Evolutionary conservation across 1,140 invertebrate species (phyloP).

Genomic region (Drosophila quadrilineata): DNA sequence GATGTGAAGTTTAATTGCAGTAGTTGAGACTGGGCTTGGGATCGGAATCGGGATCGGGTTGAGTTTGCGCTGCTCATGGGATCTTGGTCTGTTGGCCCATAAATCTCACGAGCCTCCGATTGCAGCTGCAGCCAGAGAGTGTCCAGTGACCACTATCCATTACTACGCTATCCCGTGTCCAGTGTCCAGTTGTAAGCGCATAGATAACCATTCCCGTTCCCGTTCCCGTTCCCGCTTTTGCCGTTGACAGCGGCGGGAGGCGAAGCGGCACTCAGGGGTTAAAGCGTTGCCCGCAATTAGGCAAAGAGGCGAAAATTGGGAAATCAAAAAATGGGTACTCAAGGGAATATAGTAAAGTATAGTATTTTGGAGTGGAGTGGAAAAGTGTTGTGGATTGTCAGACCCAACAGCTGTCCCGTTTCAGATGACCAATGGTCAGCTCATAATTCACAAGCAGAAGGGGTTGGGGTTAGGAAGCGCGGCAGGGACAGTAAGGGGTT

Average conservation of each 20-base stretch:
- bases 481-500: constrained; percentile 1
- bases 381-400: not conserved
- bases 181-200: constrained; percentile 33
- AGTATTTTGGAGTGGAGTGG: too few species aligned
- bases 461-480: not conserved
- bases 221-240: too few species aligned
- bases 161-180: too few species aligned
- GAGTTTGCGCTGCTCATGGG: constrained; percentile 1
- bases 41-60: not conserved
- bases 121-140: constrained; percentile 24
- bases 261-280: too few species aligned
- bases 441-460: constrained; percentile 35
- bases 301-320: not conserved
- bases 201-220: too few species aligned
- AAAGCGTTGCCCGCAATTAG: constrained; percentile 29
- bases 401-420: constrained; percentile 37
- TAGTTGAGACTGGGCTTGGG: constrained; percentile 17
- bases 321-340: too few species aligned
- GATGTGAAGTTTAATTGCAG: constrained; percentile 48
- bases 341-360: too few species aligned
- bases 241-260: not conserved
- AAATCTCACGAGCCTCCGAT: constrained; percentile 74
- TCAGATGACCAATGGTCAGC: constrained; percentile 37
- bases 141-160: too few species aligned
- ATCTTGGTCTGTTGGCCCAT: constrained; percentile 36